A percentile compares a stretch with the other conserved stretches of the same genome.
phyloP scores from a whole-genome alignment of 2,113 vertebrate species.

The Rafetus swinhoei region DNA sequence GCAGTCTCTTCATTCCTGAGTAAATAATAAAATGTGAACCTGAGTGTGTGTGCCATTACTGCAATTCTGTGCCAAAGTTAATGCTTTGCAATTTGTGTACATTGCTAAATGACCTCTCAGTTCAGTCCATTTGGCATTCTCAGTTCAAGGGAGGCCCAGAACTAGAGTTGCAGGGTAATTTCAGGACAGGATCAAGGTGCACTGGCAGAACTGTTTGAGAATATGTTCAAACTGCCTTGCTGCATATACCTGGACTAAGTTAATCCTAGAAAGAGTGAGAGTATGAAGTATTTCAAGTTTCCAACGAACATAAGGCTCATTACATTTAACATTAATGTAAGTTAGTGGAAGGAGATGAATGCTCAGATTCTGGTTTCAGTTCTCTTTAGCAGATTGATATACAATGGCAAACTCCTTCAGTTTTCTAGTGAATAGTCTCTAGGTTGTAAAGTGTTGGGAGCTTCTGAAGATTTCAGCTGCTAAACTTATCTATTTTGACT shows the following conservation, averaged over 20 bases:
- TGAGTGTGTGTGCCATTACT: fast-evolving
- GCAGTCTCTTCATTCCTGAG: neutral
- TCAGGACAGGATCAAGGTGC: neutral
- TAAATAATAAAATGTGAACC: neutral
- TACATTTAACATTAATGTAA: neutral
- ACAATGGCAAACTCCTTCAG: neutral
- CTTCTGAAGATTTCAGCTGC: neutral
- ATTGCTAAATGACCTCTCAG: neutral
- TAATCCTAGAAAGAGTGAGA: neutral
- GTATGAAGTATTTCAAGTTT: too few relatives aligned
- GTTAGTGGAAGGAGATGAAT: neutral
- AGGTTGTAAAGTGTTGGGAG: neutral
- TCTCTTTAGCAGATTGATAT: neutral
- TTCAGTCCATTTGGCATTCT: neutral
- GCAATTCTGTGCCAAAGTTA: neutral
- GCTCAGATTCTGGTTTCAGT: neutral
- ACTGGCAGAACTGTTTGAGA: neutral
- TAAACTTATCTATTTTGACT: neutral
- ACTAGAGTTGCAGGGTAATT: neutral
- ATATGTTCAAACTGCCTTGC: neutral
- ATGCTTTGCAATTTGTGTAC: neutral
- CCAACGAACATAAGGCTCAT: too few relatives aligned
- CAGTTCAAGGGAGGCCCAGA: neutral
- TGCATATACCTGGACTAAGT: neutral
- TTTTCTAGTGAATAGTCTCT: neutral